These are phyloP conservation scores for Theropithecus gelada DNA, from an alignment of 2,113 vertebrate species.

Conservation along the genomic window DNA sequence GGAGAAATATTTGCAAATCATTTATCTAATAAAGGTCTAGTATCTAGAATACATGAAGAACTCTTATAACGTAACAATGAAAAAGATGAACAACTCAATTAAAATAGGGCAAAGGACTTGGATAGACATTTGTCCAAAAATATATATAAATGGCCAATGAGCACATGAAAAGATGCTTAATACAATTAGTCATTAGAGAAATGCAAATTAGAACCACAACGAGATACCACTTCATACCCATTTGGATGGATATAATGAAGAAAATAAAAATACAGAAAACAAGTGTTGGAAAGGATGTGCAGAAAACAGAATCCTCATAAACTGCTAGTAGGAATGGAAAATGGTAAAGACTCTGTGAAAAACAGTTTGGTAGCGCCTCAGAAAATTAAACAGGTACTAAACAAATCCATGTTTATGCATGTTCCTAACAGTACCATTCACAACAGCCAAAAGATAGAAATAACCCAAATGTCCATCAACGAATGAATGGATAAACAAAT, in stretches of 20 bases:
- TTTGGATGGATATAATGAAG: background rate
- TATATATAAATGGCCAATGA: no score
- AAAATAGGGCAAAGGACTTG: slow-evolving; percentile 4
- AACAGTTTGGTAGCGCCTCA: background rate
- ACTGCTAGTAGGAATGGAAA: background rate
- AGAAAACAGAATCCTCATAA: slow-evolving; percentile 1
- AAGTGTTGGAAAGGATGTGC: background rate
- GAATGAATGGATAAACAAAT: background rate
- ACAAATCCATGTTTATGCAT: background rate
- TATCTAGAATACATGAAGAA: background rate
- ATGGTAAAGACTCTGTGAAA: background rate
- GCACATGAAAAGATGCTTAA: background rate
- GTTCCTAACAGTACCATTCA: background rate
- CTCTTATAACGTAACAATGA: background rate
- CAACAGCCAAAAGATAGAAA: background rate
- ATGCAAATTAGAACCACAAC: slow-evolving; percentile 14
- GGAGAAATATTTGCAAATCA: slow-evolving; percentile 9
- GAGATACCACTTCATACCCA: background rate
- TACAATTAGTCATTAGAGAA: slow-evolving; percentile 20
- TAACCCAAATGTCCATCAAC: background rate
- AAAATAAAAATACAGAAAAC: background rate
- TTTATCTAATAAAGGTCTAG: background rate
- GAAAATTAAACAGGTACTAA: background rate
- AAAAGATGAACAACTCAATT: background rate
- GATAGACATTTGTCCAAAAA: background rate